Evolutionary conservation across 2,113 vertebrate genomes (phyloP).

Genomic region (Hyla sarda): DNA sequence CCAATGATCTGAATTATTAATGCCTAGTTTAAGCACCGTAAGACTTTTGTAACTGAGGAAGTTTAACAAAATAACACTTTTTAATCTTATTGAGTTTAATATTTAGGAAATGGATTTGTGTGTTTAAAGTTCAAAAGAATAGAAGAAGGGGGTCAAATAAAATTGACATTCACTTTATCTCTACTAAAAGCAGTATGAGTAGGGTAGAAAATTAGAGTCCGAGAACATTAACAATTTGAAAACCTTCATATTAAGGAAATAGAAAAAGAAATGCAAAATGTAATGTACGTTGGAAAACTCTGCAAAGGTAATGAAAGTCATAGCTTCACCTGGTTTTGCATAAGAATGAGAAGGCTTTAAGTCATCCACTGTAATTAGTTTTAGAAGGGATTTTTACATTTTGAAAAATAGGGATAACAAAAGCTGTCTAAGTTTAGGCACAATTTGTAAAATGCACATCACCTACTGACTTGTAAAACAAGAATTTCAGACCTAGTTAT

Average conservation of each 20-base stretch:
- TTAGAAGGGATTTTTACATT: slow-evolving; percentile 15
- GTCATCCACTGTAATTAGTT: slow-evolving; percentile 44
- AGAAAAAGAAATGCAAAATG: slow-evolving; percentile 32
- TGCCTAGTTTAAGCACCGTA: slow-evolving; percentile 42
- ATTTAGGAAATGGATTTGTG: slow-evolving; percentile 57
- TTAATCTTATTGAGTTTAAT: slow-evolving; percentile 48
- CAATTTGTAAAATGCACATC: neutral
- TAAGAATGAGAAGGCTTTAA: slow-evolving; percentile 44
- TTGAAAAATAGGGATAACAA: slow-evolving; percentile 27
- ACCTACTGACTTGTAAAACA: neutral
- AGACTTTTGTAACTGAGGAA: slow-evolving; percentile 57
- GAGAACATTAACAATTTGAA: slow-evolving; percentile 33
- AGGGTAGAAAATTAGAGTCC: slow-evolving; percentile 5
- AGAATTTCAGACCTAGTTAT: neutral
- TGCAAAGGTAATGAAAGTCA: slow-evolving; percentile 11
- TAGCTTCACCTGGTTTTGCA: slow-evolving; percentile 38
- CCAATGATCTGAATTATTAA: slow-evolving; percentile 64
- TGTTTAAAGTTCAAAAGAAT: slow-evolving; percentile 45
- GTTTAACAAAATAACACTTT: slow-evolving; percentile 49
- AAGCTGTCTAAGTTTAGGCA: neutral
- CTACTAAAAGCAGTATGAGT: slow-evolving; percentile 31
- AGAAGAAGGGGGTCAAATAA: slow-evolving; percentile 29
- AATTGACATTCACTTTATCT: slow-evolving; percentile 42
- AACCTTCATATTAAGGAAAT: slow-evolving; percentile 16
- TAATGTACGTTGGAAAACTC: slow-evolving; percentile 30